Conservation (phyloP, 2,113 vertebrate species). For the Aviceda subcristata region DNA sequence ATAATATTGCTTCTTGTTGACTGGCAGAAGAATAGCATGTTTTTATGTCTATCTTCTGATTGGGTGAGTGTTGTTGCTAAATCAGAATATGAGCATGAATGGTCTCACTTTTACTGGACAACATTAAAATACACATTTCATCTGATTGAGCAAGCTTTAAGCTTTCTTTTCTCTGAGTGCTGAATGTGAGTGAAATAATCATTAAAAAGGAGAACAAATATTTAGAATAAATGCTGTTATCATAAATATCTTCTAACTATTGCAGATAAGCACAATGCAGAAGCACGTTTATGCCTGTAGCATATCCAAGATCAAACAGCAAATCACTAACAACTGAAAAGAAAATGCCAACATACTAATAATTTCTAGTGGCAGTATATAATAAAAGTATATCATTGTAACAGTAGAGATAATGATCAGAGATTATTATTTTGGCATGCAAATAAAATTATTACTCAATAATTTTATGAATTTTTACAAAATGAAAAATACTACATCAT, state of each 20-base stretch:
- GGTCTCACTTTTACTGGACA: neutral
- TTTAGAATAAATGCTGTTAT: neutral
- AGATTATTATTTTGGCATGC: neutral
- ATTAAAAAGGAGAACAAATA: neutral
- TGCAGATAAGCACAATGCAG: neutral
- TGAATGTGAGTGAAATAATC: neutral
- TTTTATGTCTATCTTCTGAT: neutral
- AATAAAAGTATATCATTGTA: neutral
- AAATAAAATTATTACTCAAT: neutral
- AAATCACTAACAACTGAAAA: neutral
- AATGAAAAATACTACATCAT: neutral
- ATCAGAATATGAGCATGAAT: neutral
- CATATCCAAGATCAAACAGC: neutral
- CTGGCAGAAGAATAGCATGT: neutral
- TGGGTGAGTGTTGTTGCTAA: neutral
- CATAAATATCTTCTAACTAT: neutral
- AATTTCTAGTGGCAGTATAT: neutral
- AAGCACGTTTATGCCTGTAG: neutral
- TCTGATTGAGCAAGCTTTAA: neutral
- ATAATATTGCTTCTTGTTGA: neutral
- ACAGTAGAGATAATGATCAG: neutral
- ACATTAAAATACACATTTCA: neutral
- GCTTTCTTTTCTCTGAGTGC: neutral
- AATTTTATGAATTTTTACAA: neutral
- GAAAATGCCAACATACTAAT: neutral